Percentiles rank a stretch among this genome's conserved stretches.
Evolutionary conservation across 2,113 vertebrate genomes (phyloP).

Genomic region (Boulengeromyrus knoepffleri): DNA sequence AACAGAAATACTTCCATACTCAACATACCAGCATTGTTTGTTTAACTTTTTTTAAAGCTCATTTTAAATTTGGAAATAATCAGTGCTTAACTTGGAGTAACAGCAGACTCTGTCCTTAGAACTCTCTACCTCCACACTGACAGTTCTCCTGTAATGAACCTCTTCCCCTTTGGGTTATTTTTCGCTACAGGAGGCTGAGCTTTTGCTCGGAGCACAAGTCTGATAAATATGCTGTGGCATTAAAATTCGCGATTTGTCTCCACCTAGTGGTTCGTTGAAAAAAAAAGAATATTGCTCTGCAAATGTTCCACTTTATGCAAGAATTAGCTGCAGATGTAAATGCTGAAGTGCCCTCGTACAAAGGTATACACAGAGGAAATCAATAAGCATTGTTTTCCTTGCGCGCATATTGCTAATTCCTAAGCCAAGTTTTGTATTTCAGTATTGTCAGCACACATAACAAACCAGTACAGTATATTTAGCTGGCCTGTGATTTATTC

Average conservation of each 20-base stretch:
- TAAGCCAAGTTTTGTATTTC: neutral
- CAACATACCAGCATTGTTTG: neutral
- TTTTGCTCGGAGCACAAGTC: neutral
- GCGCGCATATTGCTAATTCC: neutral
- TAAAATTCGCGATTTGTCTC: neutral
- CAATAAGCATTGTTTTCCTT: neutral
- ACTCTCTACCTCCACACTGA: neutral
- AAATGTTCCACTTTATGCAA: neutral
- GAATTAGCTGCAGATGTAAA: neutral
- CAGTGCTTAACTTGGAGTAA: neutral
- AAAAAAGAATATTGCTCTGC: neutral
- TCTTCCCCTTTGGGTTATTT: neutral
- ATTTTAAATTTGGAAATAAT: neutral
- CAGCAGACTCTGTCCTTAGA: neutral
- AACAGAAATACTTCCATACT: neutral
- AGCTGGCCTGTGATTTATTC: neutral
- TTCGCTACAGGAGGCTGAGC: neutral
- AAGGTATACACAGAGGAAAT: neutral
- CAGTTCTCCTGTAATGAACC: neutral
- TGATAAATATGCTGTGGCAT: neutral
- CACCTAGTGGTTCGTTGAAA: neutral
- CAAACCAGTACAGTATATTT: neutral
- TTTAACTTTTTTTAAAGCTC: neutral
- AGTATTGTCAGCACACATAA: neutral
- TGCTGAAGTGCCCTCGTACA: neutral